Base-by-base conservation (phyloP, 2,797 vertebrate species). In the Labroides dimidiatus region DNA sequence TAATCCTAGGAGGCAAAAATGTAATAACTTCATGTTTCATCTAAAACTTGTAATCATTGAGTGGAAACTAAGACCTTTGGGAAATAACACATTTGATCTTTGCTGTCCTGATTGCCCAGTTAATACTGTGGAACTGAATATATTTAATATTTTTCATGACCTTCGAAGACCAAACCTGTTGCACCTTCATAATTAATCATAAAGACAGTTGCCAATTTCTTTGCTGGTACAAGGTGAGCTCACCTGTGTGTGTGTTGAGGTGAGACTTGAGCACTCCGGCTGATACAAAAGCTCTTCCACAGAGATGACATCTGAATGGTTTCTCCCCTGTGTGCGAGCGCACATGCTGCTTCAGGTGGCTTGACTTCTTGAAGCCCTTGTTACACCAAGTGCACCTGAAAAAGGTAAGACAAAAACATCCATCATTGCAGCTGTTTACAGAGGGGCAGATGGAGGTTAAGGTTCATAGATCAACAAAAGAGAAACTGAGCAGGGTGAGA, bases 311-410 rank as follows among this genome's bases (percentile, higher is more conserved):
- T 78, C 95, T 94, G 71, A 95, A 99, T 5, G 98, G 98, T 84
- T 97, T 99, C 91, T 99, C 98, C 12, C 98, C 98, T 0, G 98
- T 99, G 90, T 99, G 98, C 0, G 98, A 99, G 21, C 98, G 95
- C 12, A 98, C 94, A 0, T 99, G 98, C 75, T 99, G 98, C 87
- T 99, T 99, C 88, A 99, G 91, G 75, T 99, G 98, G 75, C 98
- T 99, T 15, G 97, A 99, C 87, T 99, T 99, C 93, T 99, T 99
- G 83, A 99, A 99, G 69, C 95, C 96, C 73, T 99, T 99, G 87
- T 89, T 95, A 88, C 98, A 99, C 84, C 97, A 96, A 33, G 53
- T 95, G 84, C 98, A 99, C 70, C 94, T 95, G 50, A 45, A 72
- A 57, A 59, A 1, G 2, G 1, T 17, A 9, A 5, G 10, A 12